Base-by-base conservation (phyloP, 2,797 vertebrate species). In the Enteromius unitaeniatus region DNA sequence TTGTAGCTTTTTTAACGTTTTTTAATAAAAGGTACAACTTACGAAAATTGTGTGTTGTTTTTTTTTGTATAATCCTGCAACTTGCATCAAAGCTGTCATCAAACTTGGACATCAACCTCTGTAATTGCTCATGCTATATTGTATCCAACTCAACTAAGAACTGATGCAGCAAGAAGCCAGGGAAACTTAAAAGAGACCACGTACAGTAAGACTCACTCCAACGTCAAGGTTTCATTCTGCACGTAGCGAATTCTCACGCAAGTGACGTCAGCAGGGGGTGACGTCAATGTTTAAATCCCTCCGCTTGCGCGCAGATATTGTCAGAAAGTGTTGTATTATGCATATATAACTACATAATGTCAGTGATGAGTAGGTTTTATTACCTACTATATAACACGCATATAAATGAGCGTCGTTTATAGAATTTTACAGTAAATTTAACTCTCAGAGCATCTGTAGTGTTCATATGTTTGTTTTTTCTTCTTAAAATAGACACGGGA, bases 1-100 rank as follows among this genome's bases (percentile, higher is more conserved):
- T 87, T 88, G 89, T 88, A 89, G 86, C 89, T 85, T 89, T 87
- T 90, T 90, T 87, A 89, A 88, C 89, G 31, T 67, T 82, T 92
- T 90, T 90, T 89, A 90, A 92, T 89, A 89, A 91, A 91, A 89
- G 82, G 87, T 89, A 90, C 87, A 89, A 86, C 51, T 81, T 70
- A 73, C 49, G 14, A n/a, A 34, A n/a, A 67, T 64, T 6, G n/a
- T 60, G 68, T 79, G 84, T 62, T 1, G 0, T 80, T 67, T 78
- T 17, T 73, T 45, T 45, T 45, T 45, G 10, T 45, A 45, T 14
- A 37, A 1, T 62, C 21, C 13, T 82, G 31, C 13, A 9, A 23
- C 62, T 19, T n/a, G n/a, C n/a, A n/a, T n/a, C n/a, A n/a, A n/a
- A n/a, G 28, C 28, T 13, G 17, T 26, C 10, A 67, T 31, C 9